Conservation (phyloP, 2,888 invertebrate genomes). For the Caenorhabditis sulstoni region DNA sequence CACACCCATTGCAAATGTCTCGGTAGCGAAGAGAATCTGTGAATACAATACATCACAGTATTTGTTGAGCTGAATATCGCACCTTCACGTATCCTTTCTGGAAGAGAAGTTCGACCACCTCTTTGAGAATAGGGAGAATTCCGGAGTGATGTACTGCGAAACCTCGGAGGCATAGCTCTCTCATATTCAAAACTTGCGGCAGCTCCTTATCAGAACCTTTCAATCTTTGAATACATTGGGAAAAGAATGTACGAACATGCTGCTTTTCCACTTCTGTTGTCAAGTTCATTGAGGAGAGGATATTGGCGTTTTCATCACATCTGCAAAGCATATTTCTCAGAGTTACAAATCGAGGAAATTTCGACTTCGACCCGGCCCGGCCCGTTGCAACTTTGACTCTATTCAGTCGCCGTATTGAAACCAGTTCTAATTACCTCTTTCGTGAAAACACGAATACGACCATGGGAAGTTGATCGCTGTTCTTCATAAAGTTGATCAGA, state of each 20-base stretch:
- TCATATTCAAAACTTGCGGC: slow-evolving; percentile 88
- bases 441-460: slow-evolving; percentile 95
- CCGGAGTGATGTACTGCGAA: slow-evolving; percentile 99
- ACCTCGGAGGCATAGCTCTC: slow-evolving; percentile 85
- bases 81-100: slow-evolving; percentile 91
- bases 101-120: slow-evolving; percentile 98
- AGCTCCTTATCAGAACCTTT: slow-evolving; percentile 91
- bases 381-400: no score
- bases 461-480: slow-evolving; percentile 90
- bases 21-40: slow-evolving; percentile 95
- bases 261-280: slow-evolving; percentile 89
- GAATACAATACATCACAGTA: no score
- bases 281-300: slow-evolving; percentile 85
- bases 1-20: slow-evolving; percentile 99
- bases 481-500: slow-evolving; percentile 89
- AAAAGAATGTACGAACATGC: slow-evolving; percentile 90
- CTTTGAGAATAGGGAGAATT: slow-evolving; percentile 97
- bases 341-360: no score
- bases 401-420: no score
- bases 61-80: neutral
- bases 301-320: slow-evolving; percentile 87
- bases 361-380: no score
- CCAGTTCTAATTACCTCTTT: slow-evolving; percentile 81
- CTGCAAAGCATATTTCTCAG: slow-evolving; percentile 80
- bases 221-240: slow-evolving; percentile 88